Base-by-base conservation (phyloP, 2,888 invertebrate genomes). In the Napeogenes sylphis region DNA sequence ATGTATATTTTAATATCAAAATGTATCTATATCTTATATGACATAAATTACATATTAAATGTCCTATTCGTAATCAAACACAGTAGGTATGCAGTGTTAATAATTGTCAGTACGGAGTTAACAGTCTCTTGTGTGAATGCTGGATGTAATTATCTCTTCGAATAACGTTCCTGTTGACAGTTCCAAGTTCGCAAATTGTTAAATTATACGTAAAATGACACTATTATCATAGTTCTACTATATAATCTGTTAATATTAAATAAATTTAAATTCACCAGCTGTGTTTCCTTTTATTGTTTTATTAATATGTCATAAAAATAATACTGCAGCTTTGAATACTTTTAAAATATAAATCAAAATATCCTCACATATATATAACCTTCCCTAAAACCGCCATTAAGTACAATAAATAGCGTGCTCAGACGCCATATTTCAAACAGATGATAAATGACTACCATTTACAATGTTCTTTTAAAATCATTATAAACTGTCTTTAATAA, bases 121-220 rank as follows among this genome's bases (percentile, higher is more conserved):
- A 47, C 13, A n/a, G n/a, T 21, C 14, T 5, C 51, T 8, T 8
- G 47, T 21, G 21, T 12, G 46, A n/a, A 12, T 46, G 35, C 33
- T 14, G 3, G n/a, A 12, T 51, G 51, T 51, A 51, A 58, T 58
- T 58, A 58, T 51, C 58, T 51, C 57, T 58, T 58, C 58, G 38
- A 38, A 62, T 45, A 65, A 55, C 58, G 56, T 62, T 64, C 56
- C 55, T 54, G 55, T 61, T 64, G 21, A 53, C 61, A 62, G 59
- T 56, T 64, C 51, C 56, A 58, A 46, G 51, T 45, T 30, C 30
- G 56, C 53, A 56, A 64, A 64, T 56, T 62, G 10, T 47, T 62
- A 21, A 59, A 57, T 47, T n/a, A n/a, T 47, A 6, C 14, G 21
- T n/a, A 47, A 2, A 47, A 47, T 47, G 21, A 47, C n/a, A 47